phyloP scores from a whole-genome alignment of 2,888 invertebrate genomes.

The Halocaridina rubra region DNA sequence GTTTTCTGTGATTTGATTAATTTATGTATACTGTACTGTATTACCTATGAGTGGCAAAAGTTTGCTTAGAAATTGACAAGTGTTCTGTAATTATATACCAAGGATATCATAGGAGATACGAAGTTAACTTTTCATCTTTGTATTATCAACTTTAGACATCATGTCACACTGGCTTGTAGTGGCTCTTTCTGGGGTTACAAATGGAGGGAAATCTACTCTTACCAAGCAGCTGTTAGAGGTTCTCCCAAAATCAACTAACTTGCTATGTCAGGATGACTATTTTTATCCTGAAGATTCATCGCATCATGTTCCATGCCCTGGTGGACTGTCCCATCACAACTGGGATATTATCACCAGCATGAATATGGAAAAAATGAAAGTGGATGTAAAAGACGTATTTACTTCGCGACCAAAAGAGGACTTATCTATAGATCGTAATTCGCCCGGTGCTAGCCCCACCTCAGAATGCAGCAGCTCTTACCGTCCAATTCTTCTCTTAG shows the following conservation, averaged over 20 bases:
- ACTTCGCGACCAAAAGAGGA: constrained; percentile 66
- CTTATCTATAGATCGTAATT: too few species aligned
- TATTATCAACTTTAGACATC: not conserved
- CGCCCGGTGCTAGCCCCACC: too few species aligned
- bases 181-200: constrained; percentile 84
- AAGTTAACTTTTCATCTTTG: too few species aligned
- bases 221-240: constrained; percentile 72
- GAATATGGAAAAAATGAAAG: constrained; percentile 79
- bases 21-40: too few species aligned
- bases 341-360: constrained; percentile 74
- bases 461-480: not conserved
- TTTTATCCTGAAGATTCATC: constrained; percentile 57
- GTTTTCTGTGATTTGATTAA: too few species aligned
- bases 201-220: constrained; percentile 85
- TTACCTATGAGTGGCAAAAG: too few species aligned
- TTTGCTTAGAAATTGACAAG: too few species aligned
- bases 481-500: constrained; percentile 74
- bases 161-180: constrained; percentile 74
- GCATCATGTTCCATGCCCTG: constrained; percentile 48
- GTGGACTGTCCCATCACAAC: constrained; percentile 51
- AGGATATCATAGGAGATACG: too few species aligned
- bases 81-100: too few species aligned
- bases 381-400: constrained; percentile 71
- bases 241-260: constrained; percentile 24
- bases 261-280: constrained; percentile 62